A percentile compares a stretch with the other conserved stretches of the same genome.
These are phyloP conservation scores for Coryphaenoides rupestris DNA, from an alignment of 2,113 vertebrate genomes.

Conservation along the genomic window DNA sequence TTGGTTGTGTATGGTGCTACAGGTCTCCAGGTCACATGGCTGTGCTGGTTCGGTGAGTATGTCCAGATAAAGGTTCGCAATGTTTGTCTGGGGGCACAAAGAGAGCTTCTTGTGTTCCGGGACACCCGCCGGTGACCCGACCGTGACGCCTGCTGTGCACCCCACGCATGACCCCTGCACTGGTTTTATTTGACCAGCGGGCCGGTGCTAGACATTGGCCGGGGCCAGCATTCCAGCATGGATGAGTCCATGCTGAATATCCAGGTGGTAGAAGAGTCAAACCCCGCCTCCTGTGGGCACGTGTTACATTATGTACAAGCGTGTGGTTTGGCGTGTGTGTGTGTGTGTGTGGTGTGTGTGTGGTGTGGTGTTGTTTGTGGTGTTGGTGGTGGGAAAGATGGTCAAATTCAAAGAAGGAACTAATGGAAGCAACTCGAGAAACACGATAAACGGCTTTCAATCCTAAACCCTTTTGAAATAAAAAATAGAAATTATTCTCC, in stretches of 20 bases:
- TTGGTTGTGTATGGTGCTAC: slow-evolving; percentile 20
- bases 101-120: slow-evolving; percentile 41
- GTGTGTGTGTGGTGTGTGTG: background rate
- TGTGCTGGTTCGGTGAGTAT: slow-evolving; percentile 12
- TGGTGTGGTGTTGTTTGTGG: background rate
- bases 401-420: too few relatives aligned
- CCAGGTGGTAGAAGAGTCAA: slow-evolving; percentile 21
- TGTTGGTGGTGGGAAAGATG: background rate
- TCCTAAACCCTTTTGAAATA: too few relatives aligned
- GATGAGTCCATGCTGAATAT: slow-evolving; percentile 25
- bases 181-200: slow-evolving; percentile 42
- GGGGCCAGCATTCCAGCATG: slow-evolving; percentile 23
- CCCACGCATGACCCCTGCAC: slow-evolving; percentile 28
- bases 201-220: slow-evolving; percentile 10
- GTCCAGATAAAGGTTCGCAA: slow-evolving; percentile 48
- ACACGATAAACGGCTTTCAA: too few relatives aligned
- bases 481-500: too few relatives aligned
- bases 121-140: too few relatives aligned
- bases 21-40: slow-evolving; percentile 44
- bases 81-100: slow-evolving; percentile 60
- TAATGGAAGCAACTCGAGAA: too few relatives aligned
- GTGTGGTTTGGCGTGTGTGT: background rate
- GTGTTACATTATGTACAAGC: too few relatives aligned
- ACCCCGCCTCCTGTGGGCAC: background rate
- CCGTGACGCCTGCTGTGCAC: too few relatives aligned